Percentiles rank a stretch among this genome's conserved stretches.
These are phyloP conservation scores for Limnephilus marmoratus DNA, from an alignment of 2,888 invertebrate species.

Conservation along the genomic window DNA sequence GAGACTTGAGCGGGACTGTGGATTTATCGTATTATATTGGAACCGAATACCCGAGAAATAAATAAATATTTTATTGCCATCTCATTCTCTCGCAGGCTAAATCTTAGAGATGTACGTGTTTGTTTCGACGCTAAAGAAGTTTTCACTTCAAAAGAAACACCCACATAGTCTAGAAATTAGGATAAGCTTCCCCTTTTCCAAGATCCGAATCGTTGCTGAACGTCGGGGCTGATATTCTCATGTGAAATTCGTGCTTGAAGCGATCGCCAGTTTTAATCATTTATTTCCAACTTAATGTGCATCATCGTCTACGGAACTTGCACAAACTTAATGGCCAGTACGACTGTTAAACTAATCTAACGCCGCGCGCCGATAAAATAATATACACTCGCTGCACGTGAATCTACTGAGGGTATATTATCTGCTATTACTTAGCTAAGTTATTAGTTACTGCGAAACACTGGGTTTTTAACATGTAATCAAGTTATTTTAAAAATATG, in stretches of 20 bases:
- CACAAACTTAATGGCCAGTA: not conserved
- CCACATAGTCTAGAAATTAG: not conserved
- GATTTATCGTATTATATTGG: too few relatives aligned
- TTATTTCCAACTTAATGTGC: not conserved
- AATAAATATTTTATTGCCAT: too few relatives aligned
- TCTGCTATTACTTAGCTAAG: not conserved
- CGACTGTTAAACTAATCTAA: slow-evolving; percentile 2
- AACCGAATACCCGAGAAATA: too few relatives aligned
- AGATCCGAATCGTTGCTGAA: not conserved
- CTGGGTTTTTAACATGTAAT: not conserved
- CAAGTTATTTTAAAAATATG: not conserved
- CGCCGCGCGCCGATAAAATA: not conserved
- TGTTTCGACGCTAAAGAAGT: too few relatives aligned
- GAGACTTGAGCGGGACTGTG: too few relatives aligned
- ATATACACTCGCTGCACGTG: not conserved
- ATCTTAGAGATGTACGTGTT: too few relatives aligned
- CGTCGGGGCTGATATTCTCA: not conserved
- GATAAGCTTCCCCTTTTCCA: not conserved
- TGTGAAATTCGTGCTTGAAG: not conserved
- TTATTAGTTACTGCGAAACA: not conserved
- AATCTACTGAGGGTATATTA: not conserved
- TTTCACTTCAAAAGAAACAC: too few relatives aligned
- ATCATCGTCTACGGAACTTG: not conserved
- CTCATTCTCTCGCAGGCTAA: too few relatives aligned
- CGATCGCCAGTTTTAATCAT: not conserved